phyloP scores from a whole-genome alignment of 1,140 invertebrate genomes.

The Solenopsis invicta region DNA sequence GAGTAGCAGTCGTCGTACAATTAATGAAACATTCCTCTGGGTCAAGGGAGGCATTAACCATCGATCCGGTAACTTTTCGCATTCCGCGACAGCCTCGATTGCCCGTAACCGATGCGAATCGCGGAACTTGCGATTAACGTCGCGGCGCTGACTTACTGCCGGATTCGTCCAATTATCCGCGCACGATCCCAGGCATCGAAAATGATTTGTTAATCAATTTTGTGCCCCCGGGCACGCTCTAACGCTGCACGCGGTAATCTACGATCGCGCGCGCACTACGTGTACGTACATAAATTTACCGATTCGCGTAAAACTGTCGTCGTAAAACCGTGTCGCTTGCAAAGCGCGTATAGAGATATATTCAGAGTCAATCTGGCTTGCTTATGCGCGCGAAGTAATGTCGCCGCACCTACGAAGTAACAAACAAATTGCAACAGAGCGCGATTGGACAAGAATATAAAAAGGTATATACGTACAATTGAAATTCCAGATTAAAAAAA shows the following conservation, averaged over 20 bases:
- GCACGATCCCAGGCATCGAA: neutral
- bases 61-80: slow-evolving; percentile 12
- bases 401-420: neutral
- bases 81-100: neutral
- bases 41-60: neutral
- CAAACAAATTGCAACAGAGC: neutral
- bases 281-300: slow-evolving; percentile 3
- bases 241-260: neutral
- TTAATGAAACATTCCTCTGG: slow-evolving; percentile 29
- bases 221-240: neutral
- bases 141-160: neutral
- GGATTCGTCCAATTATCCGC: neutral
- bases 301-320: neutral
- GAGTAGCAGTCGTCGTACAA: neutral
- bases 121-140: neutral
- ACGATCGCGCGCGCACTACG: neutral
- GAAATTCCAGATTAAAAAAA: neutral
- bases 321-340: neutral
- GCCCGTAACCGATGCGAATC: neutral
- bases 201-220: slow-evolving; percentile 32
- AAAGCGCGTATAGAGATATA: neutral
- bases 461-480: neutral
- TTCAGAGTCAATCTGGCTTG: neutral
- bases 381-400: neutral
- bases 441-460: neutral